Evolutionary conservation across 1,140 invertebrate species (phyloP).

Genomic region (Leptinotarsa lineolata): DNA sequence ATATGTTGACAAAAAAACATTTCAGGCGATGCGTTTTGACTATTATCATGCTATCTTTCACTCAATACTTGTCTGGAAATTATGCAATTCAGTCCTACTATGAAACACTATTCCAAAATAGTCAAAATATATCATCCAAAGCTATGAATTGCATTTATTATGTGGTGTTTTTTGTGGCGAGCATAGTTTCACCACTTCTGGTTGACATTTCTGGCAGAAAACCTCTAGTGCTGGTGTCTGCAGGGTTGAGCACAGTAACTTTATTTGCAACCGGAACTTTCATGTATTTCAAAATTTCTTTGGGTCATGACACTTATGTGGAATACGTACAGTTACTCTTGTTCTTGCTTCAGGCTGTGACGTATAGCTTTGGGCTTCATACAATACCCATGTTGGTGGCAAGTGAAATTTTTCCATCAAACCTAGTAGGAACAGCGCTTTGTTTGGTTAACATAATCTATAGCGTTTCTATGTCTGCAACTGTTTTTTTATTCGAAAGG

Average conservation of each 20-base stretch:
- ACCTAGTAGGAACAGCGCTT: slow-evolving; percentile 16
- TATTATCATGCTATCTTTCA: background rate
- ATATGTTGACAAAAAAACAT: slow-evolving; percentile 24
- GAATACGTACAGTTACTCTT: slow-evolving; percentile 5
- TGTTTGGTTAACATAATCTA: background rate
- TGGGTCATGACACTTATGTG: background rate
- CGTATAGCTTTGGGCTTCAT: background rate
- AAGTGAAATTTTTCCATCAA: slow-evolving; percentile 25
- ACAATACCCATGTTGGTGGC: background rate
- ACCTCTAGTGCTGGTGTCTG: background rate
- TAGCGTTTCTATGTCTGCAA: background rate
- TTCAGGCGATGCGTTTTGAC: slow-evolving; percentile 28
- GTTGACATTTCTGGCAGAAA: slow-evolving; percentile 19
- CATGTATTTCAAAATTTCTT: background rate
- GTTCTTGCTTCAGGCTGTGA: background rate
- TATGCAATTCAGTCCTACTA: background rate
- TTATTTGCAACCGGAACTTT: background rate
- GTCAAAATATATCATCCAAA: background rate
- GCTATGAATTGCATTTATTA: background rate
- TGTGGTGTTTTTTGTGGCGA: background rate
- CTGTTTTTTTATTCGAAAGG: background rate
- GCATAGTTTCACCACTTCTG: slow-evolving; percentile 16
- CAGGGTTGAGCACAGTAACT: background rate
- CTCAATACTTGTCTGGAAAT: slow-evolving; percentile 16
- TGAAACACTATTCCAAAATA: slow-evolving; percentile 1